Conservation (phyloP, 2,888 invertebrate species). For the Ligdia adustata region DNA sequence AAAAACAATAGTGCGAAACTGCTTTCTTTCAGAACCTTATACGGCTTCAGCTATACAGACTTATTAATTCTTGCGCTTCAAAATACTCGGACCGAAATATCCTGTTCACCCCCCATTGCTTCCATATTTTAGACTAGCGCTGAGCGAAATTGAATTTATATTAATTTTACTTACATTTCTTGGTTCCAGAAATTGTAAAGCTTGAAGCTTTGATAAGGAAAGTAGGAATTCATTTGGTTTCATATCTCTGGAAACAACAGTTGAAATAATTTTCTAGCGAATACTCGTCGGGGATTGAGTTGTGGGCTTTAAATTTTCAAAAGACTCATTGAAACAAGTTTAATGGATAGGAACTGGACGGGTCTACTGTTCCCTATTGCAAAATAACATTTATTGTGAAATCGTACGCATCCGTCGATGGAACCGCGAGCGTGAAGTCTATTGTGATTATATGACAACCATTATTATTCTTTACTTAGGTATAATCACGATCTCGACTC, state of each 20-base stretch:
- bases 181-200: conserved; percentile 17
- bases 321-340: conserved; percentile 20
- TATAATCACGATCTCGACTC: background rate
- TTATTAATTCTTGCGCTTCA: conserved; percentile 8
- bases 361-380: conserved; percentile 8
- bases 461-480: background rate
- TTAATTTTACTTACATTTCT: conserved; percentile 23
- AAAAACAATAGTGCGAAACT: background rate
- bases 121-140: conserved; percentile 12
- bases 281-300: conserved; percentile 11
- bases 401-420: background rate
- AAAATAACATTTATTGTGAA: conserved; percentile 7
- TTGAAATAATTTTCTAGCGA: conserved; percentile 22
- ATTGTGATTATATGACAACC: background rate
- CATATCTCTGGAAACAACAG: conserved; percentile 17
- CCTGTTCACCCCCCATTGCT: conserved; percentile 11
- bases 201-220: conserved; percentile 22
- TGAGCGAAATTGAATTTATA: conserved; percentile 20
- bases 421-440: background rate
- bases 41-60: conserved; percentile 4
- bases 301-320: conserved; percentile 8
- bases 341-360: conserved; percentile 11
- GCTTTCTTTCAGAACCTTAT: conserved; percentile 3
- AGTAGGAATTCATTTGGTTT: conserved; percentile 18
- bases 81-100: conserved; percentile 5